Evolutionary conservation across 2,797 vertebrate genomes (phyloP).

Genomic region (Melanogrammus aeglefinus): DNA sequence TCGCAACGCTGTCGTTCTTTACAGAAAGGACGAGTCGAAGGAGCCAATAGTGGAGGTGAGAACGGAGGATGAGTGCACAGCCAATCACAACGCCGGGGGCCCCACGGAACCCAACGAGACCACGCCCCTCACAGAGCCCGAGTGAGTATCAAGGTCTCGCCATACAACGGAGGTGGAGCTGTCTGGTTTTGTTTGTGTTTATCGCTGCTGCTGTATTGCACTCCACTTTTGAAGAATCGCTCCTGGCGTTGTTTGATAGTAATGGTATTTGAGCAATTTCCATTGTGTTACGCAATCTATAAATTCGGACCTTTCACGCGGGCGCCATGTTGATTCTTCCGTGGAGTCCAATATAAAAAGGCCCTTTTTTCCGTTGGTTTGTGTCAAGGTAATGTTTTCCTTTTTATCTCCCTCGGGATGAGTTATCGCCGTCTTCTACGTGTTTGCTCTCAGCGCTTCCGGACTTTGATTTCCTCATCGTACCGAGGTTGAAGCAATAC

Average conservation of each 20-base stretch:
- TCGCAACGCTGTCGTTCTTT: not conserved
- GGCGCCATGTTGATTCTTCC: slow-evolving; percentile 53
- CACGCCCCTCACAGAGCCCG: slow-evolving; percentile 94
- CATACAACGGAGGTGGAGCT: not conserved
- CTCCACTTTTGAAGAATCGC: slow-evolving; percentile 70
- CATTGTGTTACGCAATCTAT: not conserved
- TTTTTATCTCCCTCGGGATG: slow-evolving; percentile 37
- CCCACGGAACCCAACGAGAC: slow-evolving; percentile 95
- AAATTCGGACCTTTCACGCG: slow-evolving; percentile 11
- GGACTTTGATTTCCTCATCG: slow-evolving; percentile 56
- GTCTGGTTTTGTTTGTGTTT: slow-evolving; percentile 25
- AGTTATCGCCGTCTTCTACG: slow-evolving; percentile 50
- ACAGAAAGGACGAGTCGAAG: slow-evolving; percentile 96
- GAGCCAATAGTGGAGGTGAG: slow-evolving; percentile 96
- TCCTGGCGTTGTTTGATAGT: slow-evolving; percentile 33
- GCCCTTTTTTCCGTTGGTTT: slow-evolving; percentile 51
- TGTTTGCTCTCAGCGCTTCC: slow-evolving; percentile 44
- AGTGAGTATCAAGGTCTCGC: slow-evolving; percentile 76
- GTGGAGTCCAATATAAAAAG: slow-evolving; percentile 68
- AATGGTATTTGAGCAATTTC: slow-evolving; percentile 37
- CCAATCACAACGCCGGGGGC: slow-evolving; percentile 93
- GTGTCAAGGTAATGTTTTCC: slow-evolving; percentile 42
- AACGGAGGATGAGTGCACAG: slow-evolving; percentile 91
- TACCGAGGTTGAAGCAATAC: slow-evolving; percentile 73
- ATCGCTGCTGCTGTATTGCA: slow-evolving; percentile 54